Conservation (phyloP, 1,140 invertebrate species). For the Drosophila parabipectinata region DNA sequence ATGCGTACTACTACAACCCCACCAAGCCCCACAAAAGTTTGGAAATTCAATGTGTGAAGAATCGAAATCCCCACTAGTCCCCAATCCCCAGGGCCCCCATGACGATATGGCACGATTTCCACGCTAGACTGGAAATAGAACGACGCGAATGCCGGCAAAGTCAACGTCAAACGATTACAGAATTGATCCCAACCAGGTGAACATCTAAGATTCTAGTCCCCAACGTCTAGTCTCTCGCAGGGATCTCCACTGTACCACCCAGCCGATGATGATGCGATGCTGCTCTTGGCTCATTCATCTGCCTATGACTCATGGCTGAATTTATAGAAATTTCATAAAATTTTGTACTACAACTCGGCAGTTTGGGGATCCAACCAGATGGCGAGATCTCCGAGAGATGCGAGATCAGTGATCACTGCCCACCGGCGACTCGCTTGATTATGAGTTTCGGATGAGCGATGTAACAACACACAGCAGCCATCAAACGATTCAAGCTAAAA, state of each 20-base stretch:
- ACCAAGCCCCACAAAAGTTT: conserved; percentile 13
- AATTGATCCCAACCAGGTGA: conserved; percentile 2
- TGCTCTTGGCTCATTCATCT: conserved; percentile 45
- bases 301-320: conserved; percentile 66
- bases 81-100: neutral
- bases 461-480: conserved; percentile 40
- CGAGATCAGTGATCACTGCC: neutral
- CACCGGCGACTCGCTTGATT: conserved; percentile 50
- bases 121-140: conserved; percentile 72
- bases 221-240: neutral
- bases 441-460: conserved; percentile 57
- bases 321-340: conserved; percentile 72
- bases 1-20: conserved; percentile 3
- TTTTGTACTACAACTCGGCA: conserved; percentile 33
- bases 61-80: conserved; percentile 11
- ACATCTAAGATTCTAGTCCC: conserved; percentile 20
- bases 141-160: conserved; percentile 44
- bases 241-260: conserved; percentile 30
- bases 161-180: conserved; percentile 23
- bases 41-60: conserved; percentile 43
- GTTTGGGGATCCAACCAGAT: conserved; percentile 66
- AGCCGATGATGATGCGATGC: conserved; percentile 22
- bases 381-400: conserved; percentile 27
- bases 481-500: conserved; percentile 37
- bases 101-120: conserved; percentile 50